Evolutionary conservation across 2,888 invertebrate species (phyloP).

Genomic region (Autographa gamma): DNA sequence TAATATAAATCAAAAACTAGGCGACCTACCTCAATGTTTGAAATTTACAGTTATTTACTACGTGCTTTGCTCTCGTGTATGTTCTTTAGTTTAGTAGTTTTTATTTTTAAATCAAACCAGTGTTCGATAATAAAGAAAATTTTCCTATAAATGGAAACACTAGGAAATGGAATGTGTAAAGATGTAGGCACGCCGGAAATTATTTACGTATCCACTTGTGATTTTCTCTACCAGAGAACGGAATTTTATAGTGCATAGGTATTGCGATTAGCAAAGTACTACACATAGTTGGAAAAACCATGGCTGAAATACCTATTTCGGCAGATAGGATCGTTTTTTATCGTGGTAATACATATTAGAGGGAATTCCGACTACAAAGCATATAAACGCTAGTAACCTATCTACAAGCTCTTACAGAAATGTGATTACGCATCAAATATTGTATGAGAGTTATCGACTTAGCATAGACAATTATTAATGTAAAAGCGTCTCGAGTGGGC

Average conservation of each 20-base stretch:
- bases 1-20: background rate
- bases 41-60: background rate
- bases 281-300: background rate
- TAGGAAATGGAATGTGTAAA: slow-evolving; percentile 1
- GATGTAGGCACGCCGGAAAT: background rate
- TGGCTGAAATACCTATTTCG: background rate
- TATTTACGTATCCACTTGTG: background rate
- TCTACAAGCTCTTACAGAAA: background rate
- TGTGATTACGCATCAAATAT: background rate
- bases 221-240: background rate
- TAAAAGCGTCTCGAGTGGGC: slow-evolving; percentile 6
- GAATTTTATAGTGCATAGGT: background rate
- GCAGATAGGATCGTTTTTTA: background rate
- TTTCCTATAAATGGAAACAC: background rate
- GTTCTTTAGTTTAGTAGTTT: too few relatives aligned
- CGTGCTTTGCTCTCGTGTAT: too few relatives aligned
- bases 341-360: background rate
- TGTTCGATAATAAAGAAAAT: background rate
- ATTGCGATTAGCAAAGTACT: background rate
- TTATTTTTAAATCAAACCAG: background rate
- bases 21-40: background rate
- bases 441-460: background rate
- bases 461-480: slow-evolving; percentile 11
- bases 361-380: too few relatives aligned
- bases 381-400: background rate